These are phyloP conservation scores for Embidobia sp. DNA, from an alignment of 2,888 invertebrate genomes.

Conservation along the genomic window DNA sequence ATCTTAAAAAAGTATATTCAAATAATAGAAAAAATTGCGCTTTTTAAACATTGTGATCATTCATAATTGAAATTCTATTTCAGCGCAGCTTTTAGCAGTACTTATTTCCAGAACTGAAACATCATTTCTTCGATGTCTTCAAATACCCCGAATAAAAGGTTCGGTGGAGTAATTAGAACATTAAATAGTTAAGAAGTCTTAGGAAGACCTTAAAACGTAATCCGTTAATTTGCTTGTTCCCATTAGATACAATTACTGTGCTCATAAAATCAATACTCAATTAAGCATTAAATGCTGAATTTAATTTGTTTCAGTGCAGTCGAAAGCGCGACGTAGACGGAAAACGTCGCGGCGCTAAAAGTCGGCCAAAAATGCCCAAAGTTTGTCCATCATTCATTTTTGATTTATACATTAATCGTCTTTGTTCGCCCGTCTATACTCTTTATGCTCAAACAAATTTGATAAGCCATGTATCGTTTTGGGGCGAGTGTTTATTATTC, in stretches of 20 bases:
- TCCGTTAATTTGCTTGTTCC: constrained; percentile 23
- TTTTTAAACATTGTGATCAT: too few relatives aligned
- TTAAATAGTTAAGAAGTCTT: constrained; percentile 26
- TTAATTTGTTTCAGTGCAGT: not conserved
- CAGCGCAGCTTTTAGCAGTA: too few relatives aligned
- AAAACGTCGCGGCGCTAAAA: too few relatives aligned
- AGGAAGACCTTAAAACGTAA: constrained; percentile 30
- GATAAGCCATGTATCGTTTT: constrained; percentile 14
- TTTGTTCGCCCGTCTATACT: not conserved
- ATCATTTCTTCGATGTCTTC: too few relatives aligned
- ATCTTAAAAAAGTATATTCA: too few relatives aligned
- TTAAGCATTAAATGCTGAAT: constrained; percentile 10
- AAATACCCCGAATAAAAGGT: too few relatives aligned
- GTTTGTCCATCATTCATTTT: constrained; percentile 4
- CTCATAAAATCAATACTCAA: constrained; percentile 31
- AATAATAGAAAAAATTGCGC: too few relatives aligned
- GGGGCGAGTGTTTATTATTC: too few relatives aligned
- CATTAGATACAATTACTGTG: constrained; percentile 19
- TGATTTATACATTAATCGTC: not conserved
- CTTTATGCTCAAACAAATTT: constrained; percentile 14
- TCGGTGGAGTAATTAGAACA: constrained; percentile 17
- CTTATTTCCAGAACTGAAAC: too few relatives aligned
- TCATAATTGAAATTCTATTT: too few relatives aligned
- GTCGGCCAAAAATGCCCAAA: not conserved
- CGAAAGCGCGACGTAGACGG: not conserved